phyloP scores from a whole-genome alignment of 37 sponge, comb jelly and placozoan genomes.

The Spongia lamella region DNA sequence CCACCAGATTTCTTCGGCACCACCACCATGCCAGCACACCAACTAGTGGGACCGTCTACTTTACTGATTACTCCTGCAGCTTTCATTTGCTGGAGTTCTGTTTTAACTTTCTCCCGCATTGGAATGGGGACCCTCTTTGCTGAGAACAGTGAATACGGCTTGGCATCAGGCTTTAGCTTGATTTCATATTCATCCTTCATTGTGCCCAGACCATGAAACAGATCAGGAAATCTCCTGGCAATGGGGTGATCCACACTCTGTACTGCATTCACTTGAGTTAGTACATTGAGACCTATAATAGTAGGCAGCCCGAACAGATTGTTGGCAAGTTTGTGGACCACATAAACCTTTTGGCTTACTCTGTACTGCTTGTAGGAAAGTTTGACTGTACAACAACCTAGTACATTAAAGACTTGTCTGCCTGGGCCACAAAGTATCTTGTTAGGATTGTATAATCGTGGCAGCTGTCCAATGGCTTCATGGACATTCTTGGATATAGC shows the following conservation, averaged over 20 bases:
- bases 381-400: conserved; percentile 11
- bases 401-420: too few relatives aligned
- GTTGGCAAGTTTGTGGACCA: conserved; percentile 14
- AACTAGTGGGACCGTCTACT: conserved; percentile 31
- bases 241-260: too few relatives aligned
- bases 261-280: conserved; percentile 6
- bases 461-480: not conserved
- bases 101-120: conserved; percentile 3
- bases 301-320: conserved; percentile 24
- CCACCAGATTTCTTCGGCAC: too few relatives aligned
- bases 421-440: conserved; percentile 9
- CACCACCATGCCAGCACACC: too few relatives aligned
- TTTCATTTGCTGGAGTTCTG: conserved; percentile 30
- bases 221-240: not conserved
- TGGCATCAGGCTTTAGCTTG: not conserved
- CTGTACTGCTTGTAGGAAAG: not conserved
- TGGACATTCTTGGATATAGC: conserved; percentile 14
- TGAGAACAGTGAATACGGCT: conserved; percentile 1
- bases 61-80: conserved; percentile 19
- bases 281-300: conserved; percentile 17
- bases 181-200: conserved; percentile 29
- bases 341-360: conserved; percentile 15
- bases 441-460: not conserved
- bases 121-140: conserved; percentile 19
- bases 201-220: conserved; percentile 32